These are phyloP conservation scores for Siniperca obscura DNA, from an alignment of 2,797 vertebrate genomes.

Conservation along the genomic window DNA sequence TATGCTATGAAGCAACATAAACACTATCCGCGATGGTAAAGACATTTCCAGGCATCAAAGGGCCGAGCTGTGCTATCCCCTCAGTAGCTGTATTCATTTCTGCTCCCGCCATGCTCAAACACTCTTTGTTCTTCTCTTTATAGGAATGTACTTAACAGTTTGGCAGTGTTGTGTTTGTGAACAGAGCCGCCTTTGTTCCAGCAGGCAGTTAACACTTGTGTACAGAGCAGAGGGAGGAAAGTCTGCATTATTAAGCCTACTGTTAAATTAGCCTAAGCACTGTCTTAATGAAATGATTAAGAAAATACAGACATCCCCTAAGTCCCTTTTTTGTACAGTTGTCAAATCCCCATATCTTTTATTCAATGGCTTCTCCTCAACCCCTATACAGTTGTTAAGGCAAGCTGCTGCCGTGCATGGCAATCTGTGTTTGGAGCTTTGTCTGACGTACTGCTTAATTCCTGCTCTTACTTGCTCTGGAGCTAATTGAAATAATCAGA, in stretches of 20 bases:
- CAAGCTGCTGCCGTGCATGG: constrained; percentile 39
- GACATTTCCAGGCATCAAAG: constrained; percentile 81
- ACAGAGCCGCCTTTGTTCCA: constrained; percentile 79
- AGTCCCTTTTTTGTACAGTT: constrained; percentile 53
- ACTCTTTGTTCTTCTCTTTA: constrained; percentile 83
- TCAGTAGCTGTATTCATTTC: constrained; percentile 80
- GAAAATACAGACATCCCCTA: constrained; percentile 67
- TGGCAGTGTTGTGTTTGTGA: constrained; percentile 79
- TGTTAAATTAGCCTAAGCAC: constrained; percentile 76
- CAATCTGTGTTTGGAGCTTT: constrained; percentile 48
- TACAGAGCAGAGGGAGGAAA: constrained; percentile 69
- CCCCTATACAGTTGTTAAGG: constrained; percentile 43
- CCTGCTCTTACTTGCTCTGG: constrained; percentile 29
- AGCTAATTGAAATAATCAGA: constrained; percentile 72
- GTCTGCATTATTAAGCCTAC: constrained; percentile 72
- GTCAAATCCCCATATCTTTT: constrained; percentile 59
- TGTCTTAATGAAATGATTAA: constrained; percentile 77
- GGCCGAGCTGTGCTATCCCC: constrained; percentile 69
- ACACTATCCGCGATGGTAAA: constrained; percentile 70
- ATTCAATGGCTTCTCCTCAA: constrained; percentile 46
- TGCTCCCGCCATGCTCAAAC: constrained; percentile 75
- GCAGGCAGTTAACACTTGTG: constrained; percentile 75
- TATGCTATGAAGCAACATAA: constrained; percentile 64
- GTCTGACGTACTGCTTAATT: constrained; percentile 46
- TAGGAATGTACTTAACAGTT: constrained; percentile 84